These are phyloP conservation scores for Hyaena hyaena DNA, from an alignment of 2,113 vertebrate species.

Conservation along the genomic window DNA sequence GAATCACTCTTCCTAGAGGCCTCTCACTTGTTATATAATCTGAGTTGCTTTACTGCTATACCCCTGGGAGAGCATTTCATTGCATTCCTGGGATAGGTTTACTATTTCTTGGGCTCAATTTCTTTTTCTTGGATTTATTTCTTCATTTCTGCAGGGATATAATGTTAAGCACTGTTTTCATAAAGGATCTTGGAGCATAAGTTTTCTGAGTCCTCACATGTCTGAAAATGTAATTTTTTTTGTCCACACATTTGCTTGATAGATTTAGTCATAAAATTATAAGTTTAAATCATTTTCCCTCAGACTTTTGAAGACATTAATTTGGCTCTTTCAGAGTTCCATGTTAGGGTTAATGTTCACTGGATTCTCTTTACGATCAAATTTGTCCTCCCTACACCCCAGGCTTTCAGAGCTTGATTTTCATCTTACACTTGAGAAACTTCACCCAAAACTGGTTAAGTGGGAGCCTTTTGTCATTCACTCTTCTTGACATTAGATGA, in stretches of 20 bases:
- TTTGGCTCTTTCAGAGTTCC: background rate
- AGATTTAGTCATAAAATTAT: slow-evolving; percentile 16
- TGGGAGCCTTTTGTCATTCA: background rate
- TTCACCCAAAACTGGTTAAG: background rate
- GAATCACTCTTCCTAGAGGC: background rate
- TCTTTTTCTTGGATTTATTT: background rate
- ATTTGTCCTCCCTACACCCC: fast-evolving
- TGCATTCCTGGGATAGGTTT: background rate
- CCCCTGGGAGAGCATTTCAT: background rate
- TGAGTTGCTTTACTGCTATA: background rate
- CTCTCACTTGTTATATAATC: background rate
- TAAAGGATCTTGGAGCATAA: background rate
- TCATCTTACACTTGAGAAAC: background rate
- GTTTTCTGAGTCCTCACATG: background rate
- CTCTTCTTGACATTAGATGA: background rate
- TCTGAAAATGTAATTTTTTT: slow-evolving; percentile 7
- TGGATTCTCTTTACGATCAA: background rate
- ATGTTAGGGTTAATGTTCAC: background rate
- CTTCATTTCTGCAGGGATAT: background rate
- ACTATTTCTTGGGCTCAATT: background rate
- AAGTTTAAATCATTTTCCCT: background rate
- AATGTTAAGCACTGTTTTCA: slow-evolving; percentile 1
- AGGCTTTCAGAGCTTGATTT: background rate
- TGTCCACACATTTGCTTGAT: background rate
- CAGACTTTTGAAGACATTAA: background rate